Base-by-base conservation (phyloP, 2,888 invertebrate species). In the Dryadula phaetusa region DNA sequence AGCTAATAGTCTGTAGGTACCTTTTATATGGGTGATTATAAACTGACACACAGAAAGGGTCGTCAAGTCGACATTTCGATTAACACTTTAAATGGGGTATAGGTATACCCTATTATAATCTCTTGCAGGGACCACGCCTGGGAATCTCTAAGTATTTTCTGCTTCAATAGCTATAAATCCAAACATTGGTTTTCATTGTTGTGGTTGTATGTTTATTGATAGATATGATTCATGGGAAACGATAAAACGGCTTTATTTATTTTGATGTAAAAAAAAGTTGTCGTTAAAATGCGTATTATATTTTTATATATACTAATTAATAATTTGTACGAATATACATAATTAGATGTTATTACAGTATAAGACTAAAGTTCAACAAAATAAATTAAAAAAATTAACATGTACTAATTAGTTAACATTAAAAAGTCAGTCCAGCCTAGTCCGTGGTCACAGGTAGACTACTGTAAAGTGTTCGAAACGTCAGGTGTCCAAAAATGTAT, bases 71-170 rank as follows among this genome's bases (percentile, higher is more conserved):
- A 82, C 84, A 84, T 83, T 82, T 84, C 80, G 77, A 80, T 84
- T 85, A 86, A 83, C 87, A 84, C 82, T 82, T 79, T 76, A 75
- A 81, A 80, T 71, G 74, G 81, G 61, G 79, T 77, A 76, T 37
- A 10, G 1, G 7, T 77, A 75, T 79, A 76, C 77, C 75, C 74
- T 75, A 75, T 70, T 77, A 40, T 49, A 65, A 67, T 65, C 75
- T 53, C 75, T 53, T 58, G 62, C 71, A 76, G 72, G 73, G 73
- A 75, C 79, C 80, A 72, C 42, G 74, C 79, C 82, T 92, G 91
- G 90, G 91, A 92, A 91, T 83, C 79, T 83, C 77, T 75, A 70
- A 79, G 82, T 76, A 85, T 85, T 88, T 89, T 86, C 83, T 80
- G 80, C 83, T 79, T 89, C 76, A 90, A 89, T 87, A 77, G 81